These are phyloP conservation scores for Trichogramma pretiosum DNA, from an alignment of 1,140 invertebrate species.

Conservation along the genomic window DNA sequence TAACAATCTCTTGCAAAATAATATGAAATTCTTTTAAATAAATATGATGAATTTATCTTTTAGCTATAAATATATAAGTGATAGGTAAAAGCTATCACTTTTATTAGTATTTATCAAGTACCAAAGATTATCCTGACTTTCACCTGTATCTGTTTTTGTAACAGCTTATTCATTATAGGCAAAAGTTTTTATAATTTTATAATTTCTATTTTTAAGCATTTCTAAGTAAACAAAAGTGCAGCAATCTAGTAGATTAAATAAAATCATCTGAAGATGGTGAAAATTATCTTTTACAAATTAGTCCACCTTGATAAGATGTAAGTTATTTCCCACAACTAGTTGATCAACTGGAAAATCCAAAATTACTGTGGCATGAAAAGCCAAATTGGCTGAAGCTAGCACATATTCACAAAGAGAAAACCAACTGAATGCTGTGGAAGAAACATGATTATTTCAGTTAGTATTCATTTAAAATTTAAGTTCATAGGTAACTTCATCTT, in stretches of 20 bases:
- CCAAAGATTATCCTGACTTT: slow-evolving; percentile 2
- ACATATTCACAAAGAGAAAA: slow-evolving; percentile 88
- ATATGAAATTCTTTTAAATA: too few species aligned
- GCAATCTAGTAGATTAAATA: slow-evolving; percentile 20
- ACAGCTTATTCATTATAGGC: not conserved
- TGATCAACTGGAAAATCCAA: slow-evolving; percentile 76
- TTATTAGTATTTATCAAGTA: slow-evolving; percentile 18
- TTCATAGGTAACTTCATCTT: slow-evolving; percentile 33
- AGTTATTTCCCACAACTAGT: slow-evolving; percentile 59
- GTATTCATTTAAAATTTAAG: not conserved
- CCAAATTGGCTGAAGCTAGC: slow-evolving; percentile 83
- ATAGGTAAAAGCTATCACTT: slow-evolving; percentile 11
- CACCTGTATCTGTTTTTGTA: slow-evolving; percentile 3
- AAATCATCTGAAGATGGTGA: slow-evolving; percentile 5
- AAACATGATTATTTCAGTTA: not conserved
- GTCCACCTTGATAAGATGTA: slow-evolving; percentile 37
- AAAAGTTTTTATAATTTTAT: not conserved
- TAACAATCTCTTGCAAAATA: too few species aligned
- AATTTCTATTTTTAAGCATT: not conserved
- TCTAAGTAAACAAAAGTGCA: slow-evolving; percentile 22
- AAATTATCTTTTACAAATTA: slow-evolving; percentile 29
- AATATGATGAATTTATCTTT: slow-evolving; percentile 26
- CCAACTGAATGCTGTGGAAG: slow-evolving; percentile 76
- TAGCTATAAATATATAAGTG: slow-evolving; percentile 24
- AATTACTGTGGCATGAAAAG: slow-evolving; percentile 79